Percentiles rank a stretch among this genome's conserved stretches.
Conservation (phyloP, 2,888 invertebrate species). For the Oconnorella tubifera region DNA sequence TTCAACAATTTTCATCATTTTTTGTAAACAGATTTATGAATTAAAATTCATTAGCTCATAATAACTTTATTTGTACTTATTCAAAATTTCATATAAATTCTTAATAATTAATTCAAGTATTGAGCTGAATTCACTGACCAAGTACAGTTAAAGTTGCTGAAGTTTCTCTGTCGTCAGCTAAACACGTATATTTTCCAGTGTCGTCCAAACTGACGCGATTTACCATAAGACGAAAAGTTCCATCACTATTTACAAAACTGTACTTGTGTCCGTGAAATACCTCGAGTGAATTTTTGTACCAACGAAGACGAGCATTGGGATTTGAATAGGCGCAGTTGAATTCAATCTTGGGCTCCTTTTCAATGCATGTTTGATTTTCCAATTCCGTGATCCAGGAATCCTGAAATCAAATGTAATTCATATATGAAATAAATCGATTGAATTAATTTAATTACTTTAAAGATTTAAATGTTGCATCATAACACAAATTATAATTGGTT, state of each 20-base stretch:
- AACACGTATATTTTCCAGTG: constrained; percentile 91
- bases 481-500: too few species aligned
- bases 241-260: constrained; percentile 81
- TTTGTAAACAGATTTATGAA: too few species aligned
- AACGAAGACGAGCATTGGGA: constrained; percentile 67
- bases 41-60: too few species aligned
- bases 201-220: constrained; percentile 90
- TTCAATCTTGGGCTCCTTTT: constrained; percentile 89
- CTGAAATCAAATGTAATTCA: too few species aligned
- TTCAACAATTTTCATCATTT: too few species aligned
- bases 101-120: too few species aligned
- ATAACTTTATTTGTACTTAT: too few species aligned
- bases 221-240: constrained; percentile 79
- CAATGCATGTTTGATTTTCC: constrained; percentile 90
- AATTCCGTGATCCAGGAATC: constrained; percentile 80
- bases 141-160: constrained; percentile 91
- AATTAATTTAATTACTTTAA: too few species aligned
- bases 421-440: too few species aligned
- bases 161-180: constrained; percentile 80
- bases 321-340: constrained; percentile 95
- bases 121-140: constrained; percentile 63
- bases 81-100: too few species aligned
- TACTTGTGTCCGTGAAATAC: constrained; percentile 92
- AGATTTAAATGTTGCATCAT: too few species aligned
- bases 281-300: constrained; percentile 69